These are phyloP conservation scores for Bombylius major DNA, from an alignment of 2,888 invertebrate genomes.

Conservation along the genomic window DNA sequence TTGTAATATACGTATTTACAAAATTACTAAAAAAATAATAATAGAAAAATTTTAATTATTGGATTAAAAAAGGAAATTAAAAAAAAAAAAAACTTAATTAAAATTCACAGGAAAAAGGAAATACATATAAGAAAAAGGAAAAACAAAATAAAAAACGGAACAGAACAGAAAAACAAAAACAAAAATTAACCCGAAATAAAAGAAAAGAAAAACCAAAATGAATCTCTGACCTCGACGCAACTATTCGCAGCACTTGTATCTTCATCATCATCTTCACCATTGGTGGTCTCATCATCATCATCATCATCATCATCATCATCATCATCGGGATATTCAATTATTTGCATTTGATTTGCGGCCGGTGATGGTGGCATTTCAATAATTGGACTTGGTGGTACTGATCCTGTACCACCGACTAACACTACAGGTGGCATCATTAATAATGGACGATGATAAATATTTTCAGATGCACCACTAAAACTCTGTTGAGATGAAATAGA, in stretches of 20 bases:
- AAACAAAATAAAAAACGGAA: neutral
- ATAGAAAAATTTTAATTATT: neutral
- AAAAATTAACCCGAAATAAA: neutral
- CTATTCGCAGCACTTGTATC: constrained; percentile 19
- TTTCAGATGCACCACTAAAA: constrained; percentile 1
- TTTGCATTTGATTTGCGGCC: constrained; percentile 41
- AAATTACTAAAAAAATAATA: neutral
- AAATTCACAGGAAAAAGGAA: neutral
- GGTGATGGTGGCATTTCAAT: constrained; percentile 51
- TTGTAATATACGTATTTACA: neutral
- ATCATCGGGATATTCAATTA: constrained; percentile 81
- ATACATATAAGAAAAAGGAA: neutral
- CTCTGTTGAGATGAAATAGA: constrained; percentile 4
- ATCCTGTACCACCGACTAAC: constrained; percentile 41
- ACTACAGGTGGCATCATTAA: constrained; percentile 40
- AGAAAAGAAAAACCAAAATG: constrained; percentile 2
- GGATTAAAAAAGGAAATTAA: neutral
- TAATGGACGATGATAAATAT: constrained; percentile 34
- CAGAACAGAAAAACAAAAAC: neutral
- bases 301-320: constrained; percentile 45
- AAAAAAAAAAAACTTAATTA: neutral
- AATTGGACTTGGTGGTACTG: constrained; percentile 45
- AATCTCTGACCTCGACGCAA: constrained; percentile 37
- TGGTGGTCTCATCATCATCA: constrained; percentile 11
- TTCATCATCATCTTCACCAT: constrained; percentile 6